phyloP scores from a whole-genome alignment of 2,888 invertebrate species.

The Apodemia duryi region DNA sequence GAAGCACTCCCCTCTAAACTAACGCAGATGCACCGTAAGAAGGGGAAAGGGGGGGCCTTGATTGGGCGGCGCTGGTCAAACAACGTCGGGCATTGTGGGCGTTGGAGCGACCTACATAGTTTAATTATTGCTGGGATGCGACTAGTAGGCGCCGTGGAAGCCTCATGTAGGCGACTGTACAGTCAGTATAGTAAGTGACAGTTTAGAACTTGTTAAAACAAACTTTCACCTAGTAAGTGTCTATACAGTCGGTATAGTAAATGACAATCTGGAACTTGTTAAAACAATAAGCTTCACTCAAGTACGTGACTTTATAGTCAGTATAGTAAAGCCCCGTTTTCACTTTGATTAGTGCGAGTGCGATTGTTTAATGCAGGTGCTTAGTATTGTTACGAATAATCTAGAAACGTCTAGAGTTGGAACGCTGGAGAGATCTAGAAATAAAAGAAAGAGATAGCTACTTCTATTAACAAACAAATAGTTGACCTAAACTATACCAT shows the following conservation, averaged over 20 bases:
- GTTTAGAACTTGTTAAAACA: background rate
- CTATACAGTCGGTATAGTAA: background rate
- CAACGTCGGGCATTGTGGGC: slow-evolving; percentile 61
- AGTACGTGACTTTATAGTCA: background rate
- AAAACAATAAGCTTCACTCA: background rate
- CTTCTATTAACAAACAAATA: no score
- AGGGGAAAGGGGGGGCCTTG: slow-evolving; percentile 38
- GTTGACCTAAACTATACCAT: no score
- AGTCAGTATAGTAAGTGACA: slow-evolving; percentile 1
- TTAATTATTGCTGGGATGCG: slow-evolving; percentile 72
- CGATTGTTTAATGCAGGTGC: no score
- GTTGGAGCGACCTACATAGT: slow-evolving; percentile 70
- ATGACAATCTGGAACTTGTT: background rate
- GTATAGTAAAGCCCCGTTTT: background rate
- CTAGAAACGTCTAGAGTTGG: no score
- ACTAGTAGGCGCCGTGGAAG: slow-evolving; percentile 58
- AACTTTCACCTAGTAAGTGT: background rate
- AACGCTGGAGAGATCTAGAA: no score
- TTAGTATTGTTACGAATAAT: no score
- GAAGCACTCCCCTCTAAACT: slow-evolving; percentile 4
- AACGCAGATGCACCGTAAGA: slow-evolving; percentile 12
- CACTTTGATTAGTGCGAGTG: no score
- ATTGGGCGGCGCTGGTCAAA: slow-evolving; percentile 43
- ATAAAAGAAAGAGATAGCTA: no score
- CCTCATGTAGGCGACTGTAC: background rate